Evolutionary conservation across 2,888 invertebrate species (phyloP), one percentile per base, ranked within the genome.

Genomic region (Schizaphis graminum): DNA sequence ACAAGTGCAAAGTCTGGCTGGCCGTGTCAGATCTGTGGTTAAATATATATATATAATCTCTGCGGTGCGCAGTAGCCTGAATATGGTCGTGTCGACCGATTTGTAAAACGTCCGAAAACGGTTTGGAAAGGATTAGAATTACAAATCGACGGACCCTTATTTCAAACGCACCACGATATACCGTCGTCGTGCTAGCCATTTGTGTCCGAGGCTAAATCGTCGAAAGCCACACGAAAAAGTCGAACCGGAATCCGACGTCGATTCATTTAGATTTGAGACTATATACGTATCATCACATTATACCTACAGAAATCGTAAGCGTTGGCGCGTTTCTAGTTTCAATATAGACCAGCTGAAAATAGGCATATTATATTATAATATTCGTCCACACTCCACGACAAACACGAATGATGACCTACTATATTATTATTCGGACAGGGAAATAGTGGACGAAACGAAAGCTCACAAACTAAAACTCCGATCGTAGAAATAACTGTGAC

Each of bases 101-200:
- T 88, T 88, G 88, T 88, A 88, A 88, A 88, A 88, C 35, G n/a
- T 88, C 77, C 77, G 77, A 77, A 88, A 88, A 88, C 35, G 53
- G 53, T 10, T 24, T 49, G n/a, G 24, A 88, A 88, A 88, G 53
- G 88, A 53, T 88, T 53, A 88, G 53, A 88, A 88, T 88, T 88
- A 53, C n/a, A 88, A 88, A 88, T 88, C 53, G 88, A 53, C 35
- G 26, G 35, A 24, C 53, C 53, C 35, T 88, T 88, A 53, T 35
- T 88, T 77, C 35, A 77, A 77, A 77, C 77, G 21, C 35, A 35
- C 77, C 0, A 21, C 35, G 16, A 67, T 67, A 35, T 8, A 35
- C 67, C 67, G 16, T 35, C 35, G 7, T 21, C 16, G n/a, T 35
- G 8, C 35, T 21, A 77, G 77, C 21, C 8, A 21, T 77, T 35